Conservation (phyloP, 2,888 invertebrate genomes). For the Eupithecia inturbata region DNA sequence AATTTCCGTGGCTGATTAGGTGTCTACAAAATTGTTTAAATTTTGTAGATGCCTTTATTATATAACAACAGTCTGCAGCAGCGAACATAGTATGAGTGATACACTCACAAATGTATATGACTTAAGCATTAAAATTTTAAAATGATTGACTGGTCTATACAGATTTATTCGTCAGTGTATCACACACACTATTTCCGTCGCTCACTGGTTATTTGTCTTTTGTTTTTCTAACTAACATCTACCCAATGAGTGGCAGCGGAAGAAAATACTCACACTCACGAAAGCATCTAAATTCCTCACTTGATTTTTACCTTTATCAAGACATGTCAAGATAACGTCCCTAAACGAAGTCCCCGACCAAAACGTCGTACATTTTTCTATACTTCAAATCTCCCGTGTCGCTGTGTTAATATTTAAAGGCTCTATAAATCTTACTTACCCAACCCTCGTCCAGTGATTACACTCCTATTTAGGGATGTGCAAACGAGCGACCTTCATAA, state of each 20-base stretch:
- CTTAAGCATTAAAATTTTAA: too few species aligned
- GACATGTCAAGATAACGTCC: not conserved
- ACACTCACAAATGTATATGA: too few species aligned
- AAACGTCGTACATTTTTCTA: constrained; percentile 14
- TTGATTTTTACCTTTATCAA: not conserved
- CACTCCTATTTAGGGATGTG: constrained; percentile 17
- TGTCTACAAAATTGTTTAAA: not conserved
- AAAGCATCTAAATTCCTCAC: not conserved
- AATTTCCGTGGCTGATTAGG: not conserved
- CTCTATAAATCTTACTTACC: constrained; percentile 47
- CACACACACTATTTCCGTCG: too few species aligned
- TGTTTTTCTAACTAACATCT: too few species aligned
- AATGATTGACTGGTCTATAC: too few species aligned
- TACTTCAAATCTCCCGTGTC: constrained; percentile 23
- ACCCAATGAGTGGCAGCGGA: too few species aligned
- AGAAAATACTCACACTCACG: too few species aligned
- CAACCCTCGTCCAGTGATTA: constrained; percentile 38
- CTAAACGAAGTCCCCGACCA: not conserved
- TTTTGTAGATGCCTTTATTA: not conserved
- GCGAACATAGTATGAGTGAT: too few species aligned
- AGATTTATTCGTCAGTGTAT: too few species aligned
- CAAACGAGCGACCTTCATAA: not conserved
- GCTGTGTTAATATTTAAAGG: constrained; percentile 46
- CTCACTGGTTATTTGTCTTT: too few species aligned
- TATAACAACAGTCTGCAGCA: too few species aligned